These are phyloP conservation scores for Alouatta palliata DNA, from an alignment of 2,113 vertebrate genomes.

Conservation along the genomic window DNA sequence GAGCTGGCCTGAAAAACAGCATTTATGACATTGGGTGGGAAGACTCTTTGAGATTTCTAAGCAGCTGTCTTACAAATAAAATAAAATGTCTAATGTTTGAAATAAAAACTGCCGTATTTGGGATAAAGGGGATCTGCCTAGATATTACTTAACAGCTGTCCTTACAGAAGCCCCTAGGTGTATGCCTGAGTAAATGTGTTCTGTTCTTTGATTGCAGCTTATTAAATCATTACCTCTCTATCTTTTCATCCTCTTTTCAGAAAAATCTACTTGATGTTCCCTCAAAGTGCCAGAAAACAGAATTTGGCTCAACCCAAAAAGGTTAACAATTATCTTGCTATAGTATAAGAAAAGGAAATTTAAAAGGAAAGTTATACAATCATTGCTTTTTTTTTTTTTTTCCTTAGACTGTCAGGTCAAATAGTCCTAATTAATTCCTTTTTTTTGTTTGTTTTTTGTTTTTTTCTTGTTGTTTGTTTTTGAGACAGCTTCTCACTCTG, in stretches of 20 bases:
- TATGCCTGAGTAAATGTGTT: constrained; percentile 51
- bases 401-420: constrained; percentile 43
- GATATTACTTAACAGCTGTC: constrained; percentile 18
- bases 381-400: neutral
- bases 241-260: constrained; percentile 49
- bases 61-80: constrained; percentile 52
- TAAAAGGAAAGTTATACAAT: constrained; percentile 19
- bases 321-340: constrained; percentile 34
- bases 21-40: constrained; percentile 23
- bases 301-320: constrained; percentile 26
- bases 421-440: constrained; percentile 2
- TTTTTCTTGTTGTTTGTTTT: no score
- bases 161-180: constrained; percentile 11
- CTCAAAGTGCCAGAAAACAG: constrained; percentile 37
- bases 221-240: constrained; percentile 47
- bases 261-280: constrained; percentile 37
- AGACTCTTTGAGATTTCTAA: constrained; percentile 52
- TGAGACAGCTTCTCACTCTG: no score
- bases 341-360: constrained; percentile 47
- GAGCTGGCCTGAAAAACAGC: constrained; percentile 23
- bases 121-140: neutral
- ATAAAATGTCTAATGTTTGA: constrained; percentile 45
- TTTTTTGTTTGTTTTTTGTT: no score
- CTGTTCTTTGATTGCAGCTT: constrained; percentile 43
- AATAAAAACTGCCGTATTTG: constrained; percentile 28